Evolutionary conservation across 2,888 invertebrate species (phyloP).

Genomic region (Pristionchus japonicus): DNA sequence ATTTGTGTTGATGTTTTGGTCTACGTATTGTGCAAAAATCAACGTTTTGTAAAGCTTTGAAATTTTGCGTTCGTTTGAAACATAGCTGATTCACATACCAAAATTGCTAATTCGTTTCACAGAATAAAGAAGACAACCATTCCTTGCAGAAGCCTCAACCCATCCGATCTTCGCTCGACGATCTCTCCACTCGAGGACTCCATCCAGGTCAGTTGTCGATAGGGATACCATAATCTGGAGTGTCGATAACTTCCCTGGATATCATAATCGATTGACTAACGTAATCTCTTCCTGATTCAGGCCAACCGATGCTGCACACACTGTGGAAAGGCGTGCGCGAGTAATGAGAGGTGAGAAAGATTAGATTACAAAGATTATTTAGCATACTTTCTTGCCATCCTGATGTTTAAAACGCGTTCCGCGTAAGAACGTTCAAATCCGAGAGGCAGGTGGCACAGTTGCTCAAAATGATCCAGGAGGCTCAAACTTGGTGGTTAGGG

Average conservation of each 20-base stretch:
- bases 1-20: too few relatives aligned
- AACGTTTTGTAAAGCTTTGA: too few relatives aligned
- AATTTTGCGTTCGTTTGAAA: neutral
- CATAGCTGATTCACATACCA: neutral
- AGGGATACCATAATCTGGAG: neutral
- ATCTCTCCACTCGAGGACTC: conserved; percentile 19
- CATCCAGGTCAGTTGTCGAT: neutral
- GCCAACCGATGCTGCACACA: conserved; percentile 1
- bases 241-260: neutral
- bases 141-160: neutral
- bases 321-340: conserved; percentile 31
- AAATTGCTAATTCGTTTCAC: neutral
- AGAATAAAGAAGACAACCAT: too few relatives aligned
- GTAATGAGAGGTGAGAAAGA: conserved; percentile 29
- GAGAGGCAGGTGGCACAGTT: too few relatives aligned
- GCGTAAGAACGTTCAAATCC: too few relatives aligned
- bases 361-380: conserved; percentile 1
- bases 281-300: neutral
- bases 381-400: too few relatives aligned
- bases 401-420: too few relatives aligned
- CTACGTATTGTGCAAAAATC: too few relatives aligned
- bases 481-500: too few relatives aligned
- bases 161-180: neutral
- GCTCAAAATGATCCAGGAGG: too few relatives aligned
- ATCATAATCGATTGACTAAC: neutral